phyloP scores from a whole-genome alignment of 2,888 invertebrate species.

The Palloptera scutellata region DNA sequence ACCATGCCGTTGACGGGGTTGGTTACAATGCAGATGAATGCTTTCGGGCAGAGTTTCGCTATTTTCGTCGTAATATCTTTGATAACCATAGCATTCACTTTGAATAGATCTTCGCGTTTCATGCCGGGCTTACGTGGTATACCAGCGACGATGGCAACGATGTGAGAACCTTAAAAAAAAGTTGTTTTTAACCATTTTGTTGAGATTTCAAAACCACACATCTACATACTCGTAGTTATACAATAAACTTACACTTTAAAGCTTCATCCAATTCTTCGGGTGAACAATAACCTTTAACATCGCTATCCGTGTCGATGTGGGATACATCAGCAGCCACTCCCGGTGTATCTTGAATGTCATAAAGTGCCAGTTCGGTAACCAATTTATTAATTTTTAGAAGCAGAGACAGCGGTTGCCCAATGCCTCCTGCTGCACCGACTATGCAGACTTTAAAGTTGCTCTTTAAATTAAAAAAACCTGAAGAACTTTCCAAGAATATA shows the following conservation, averaged over 20 bases:
- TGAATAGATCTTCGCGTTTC: slow-evolving; percentile 91
- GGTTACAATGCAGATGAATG: slow-evolving; percentile 91
- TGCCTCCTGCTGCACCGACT: slow-evolving; percentile 94
- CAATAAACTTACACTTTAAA: slow-evolving; percentile 5
- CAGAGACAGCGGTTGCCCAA: slow-evolving; percentile 93
- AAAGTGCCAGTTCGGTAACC: slow-evolving; percentile 82
- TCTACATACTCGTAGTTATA: background rate
- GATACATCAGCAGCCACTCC: slow-evolving; percentile 96
- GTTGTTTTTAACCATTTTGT: background rate
- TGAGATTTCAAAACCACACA: too few relatives aligned
- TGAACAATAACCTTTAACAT: background rate
- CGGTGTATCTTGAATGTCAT: slow-evolving; percentile 89
- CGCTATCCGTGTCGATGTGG: slow-evolving; percentile 81
- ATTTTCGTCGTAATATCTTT: slow-evolving; percentile 79
- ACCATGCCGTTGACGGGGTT: slow-evolving; percentile 98
- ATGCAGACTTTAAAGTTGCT: slow-evolving; percentile 65
- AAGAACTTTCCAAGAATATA: background rate
- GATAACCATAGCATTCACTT: slow-evolving; percentile 93
- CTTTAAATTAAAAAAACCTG: background rate
- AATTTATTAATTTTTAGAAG: slow-evolving; percentile 87
- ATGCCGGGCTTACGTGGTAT: slow-evolving; percentile 96
- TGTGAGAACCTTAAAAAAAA: slow-evolving; percentile 65
- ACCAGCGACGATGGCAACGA: slow-evolving; percentile 95
- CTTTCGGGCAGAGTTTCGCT: slow-evolving; percentile 84
- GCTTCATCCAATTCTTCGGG: slow-evolving; percentile 13